Evolutionary conservation across 2,797 vertebrate species (phyloP).

Genomic region (Halcyon smyrnensis): DNA sequence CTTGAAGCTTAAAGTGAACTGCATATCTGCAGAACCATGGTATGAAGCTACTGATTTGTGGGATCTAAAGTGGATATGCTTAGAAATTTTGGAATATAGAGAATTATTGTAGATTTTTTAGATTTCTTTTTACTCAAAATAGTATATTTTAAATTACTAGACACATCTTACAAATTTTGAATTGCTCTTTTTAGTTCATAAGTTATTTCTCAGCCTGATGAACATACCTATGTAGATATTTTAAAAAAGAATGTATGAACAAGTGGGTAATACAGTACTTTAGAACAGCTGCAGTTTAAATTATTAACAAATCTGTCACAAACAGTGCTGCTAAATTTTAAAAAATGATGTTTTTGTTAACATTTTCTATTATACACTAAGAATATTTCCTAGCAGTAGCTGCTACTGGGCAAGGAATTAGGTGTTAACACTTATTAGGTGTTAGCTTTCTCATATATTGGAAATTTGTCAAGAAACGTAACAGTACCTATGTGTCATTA

Average conservation of each 20-base stretch:
- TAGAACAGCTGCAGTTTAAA: background rate
- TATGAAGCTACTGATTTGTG: background rate
- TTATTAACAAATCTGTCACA: background rate
- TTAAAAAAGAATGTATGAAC: background rate
- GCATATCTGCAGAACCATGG: background rate
- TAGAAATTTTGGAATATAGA: background rate
- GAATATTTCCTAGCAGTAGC: background rate
- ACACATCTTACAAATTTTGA: background rate
- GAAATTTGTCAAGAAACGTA: conserved; percentile 18
- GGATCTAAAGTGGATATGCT: background rate
- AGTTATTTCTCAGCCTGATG: background rate
- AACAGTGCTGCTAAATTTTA: background rate
- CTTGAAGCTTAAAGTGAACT: background rate
- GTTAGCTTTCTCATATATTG: background rate
- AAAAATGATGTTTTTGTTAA: background rate
- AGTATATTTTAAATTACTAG: background rate
- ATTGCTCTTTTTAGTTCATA: background rate
- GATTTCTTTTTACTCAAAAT: background rate
- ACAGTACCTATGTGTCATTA: background rate
- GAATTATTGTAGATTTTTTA: background rate
- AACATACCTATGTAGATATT: background rate
- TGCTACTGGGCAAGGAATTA: background rate
- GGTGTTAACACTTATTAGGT: background rate
- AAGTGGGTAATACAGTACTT: background rate
- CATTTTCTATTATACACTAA: background rate